Conservation (phyloP, 2,797 vertebrate genomes). For the Xiphophorus birchmanni region DNA sequence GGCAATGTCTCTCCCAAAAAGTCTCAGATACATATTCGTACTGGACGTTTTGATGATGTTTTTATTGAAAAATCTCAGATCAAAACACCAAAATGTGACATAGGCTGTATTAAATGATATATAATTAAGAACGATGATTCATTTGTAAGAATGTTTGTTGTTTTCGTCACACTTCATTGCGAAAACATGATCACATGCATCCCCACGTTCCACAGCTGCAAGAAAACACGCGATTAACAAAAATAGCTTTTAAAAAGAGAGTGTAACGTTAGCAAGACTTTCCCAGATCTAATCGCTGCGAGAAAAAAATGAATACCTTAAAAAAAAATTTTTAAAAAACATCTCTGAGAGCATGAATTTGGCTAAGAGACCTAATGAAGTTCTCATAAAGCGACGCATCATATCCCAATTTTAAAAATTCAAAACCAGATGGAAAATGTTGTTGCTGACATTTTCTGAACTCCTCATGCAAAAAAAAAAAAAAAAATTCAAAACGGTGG, state of each 20-base stretch:
- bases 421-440: too few relatives aligned
- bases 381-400: too few relatives aligned
- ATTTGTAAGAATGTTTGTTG: background rate
- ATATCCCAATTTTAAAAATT: too few relatives aligned
- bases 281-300: too few relatives aligned
- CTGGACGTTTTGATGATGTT: background rate
- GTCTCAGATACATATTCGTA: background rate
- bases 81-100: background rate
- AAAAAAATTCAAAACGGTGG: too few relatives aligned
- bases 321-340: background rate
- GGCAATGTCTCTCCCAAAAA: background rate
- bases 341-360: background rate
- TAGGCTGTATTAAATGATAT: background rate
- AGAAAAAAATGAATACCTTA: background rate
- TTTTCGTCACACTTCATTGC: background rate
- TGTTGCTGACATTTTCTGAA: too few relatives aligned
- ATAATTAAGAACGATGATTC: background rate
- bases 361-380: too few relatives aligned
- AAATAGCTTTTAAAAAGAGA: background rate
- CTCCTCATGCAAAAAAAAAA: too few relatives aligned
- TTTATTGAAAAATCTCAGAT: background rate
- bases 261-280: background rate
- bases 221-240: background rate
- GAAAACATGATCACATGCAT: background rate
- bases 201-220: background rate